These are phyloP conservation scores for Vanessa atalanta DNA, from an alignment of 1,140 invertebrate species.

Conservation along the genomic window DNA sequence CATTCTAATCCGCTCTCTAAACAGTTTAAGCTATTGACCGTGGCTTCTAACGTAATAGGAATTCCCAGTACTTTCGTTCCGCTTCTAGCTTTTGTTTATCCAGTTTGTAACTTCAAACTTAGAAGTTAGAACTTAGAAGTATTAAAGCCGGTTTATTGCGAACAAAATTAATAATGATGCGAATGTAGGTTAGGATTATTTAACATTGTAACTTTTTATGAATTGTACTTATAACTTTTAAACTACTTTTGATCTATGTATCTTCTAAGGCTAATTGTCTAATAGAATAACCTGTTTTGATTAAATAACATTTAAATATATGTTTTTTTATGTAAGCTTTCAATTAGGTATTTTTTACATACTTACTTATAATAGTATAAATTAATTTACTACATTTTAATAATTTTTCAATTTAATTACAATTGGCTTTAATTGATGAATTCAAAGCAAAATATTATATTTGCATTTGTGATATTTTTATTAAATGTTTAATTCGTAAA, in stretches of 20 bases:
- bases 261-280: too few species aligned
- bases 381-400: too few species aligned
- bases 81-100: slow-evolving; percentile 14
- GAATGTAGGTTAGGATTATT: neutral
- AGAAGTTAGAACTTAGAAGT: neutral
- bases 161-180: slow-evolving; percentile 1
- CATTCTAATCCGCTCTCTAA: slow-evolving; percentile 31
- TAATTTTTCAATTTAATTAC: too few species aligned
- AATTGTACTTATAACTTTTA: neutral
- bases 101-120: slow-evolving; percentile 9
- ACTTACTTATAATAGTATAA: too few species aligned
- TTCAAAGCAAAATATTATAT: neutral
- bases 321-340: too few species aligned
- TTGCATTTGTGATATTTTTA: neutral
- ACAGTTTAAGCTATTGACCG: slow-evolving; percentile 30
- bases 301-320: too few species aligned
- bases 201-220: neutral
- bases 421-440: too few species aligned
- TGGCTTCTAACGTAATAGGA: slow-evolving; percentile 28
- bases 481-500: neutral
- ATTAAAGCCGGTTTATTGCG: slow-evolving; percentile 3
- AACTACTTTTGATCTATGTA: neutral
- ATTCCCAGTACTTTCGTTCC: slow-evolving; percentile 20
- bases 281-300: too few species aligned
- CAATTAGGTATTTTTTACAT: too few species aligned